phyloP scores from a whole-genome alignment of 2,888 invertebrate genomes.

The Phoenoteleia sp. region DNA sequence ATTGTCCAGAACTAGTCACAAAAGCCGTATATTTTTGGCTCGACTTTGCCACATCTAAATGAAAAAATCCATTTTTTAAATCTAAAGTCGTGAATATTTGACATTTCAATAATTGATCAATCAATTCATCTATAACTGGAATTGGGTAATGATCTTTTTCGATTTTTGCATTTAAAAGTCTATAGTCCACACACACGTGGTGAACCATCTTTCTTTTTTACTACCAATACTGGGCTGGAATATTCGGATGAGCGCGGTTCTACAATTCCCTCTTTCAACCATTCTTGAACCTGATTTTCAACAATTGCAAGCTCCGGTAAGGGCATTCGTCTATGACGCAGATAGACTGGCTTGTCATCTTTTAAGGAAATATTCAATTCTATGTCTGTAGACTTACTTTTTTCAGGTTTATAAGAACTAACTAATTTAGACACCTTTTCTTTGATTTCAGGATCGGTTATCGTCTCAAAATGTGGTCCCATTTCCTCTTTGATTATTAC shows the following conservation, averaged over 20 bases:
- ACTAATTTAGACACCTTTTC: not conserved
- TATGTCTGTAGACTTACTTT: constrained; percentile 4
- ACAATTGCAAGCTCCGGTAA: constrained; percentile 10
- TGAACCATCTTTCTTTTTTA: constrained; percentile 55
- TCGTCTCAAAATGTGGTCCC: too few relatives aligned
- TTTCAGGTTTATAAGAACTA: not conserved
- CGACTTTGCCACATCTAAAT: constrained; percentile 31
- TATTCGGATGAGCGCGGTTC: constrained; percentile 9
- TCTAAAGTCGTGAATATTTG: constrained; percentile 35
- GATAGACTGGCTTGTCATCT: constrained; percentile 23
- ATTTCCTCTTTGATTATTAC: not conserved
- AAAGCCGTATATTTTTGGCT: constrained; percentile 59
- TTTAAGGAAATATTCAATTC: not conserved
- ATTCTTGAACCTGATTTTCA: not conserved
- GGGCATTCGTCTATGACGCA: constrained; percentile 3
- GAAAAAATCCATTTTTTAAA: constrained; percentile 58
- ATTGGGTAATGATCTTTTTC: not conserved
- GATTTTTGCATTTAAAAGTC: not conserved
- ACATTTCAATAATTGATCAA: not conserved
- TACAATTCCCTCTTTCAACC: constrained; percentile 8
- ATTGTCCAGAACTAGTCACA: constrained; percentile 45
- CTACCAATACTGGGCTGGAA: constrained; percentile 40
- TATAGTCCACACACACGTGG: constrained; percentile 41
- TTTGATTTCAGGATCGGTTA: not conserved
- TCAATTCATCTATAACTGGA: not conserved